Percentiles rank a stretch among this genome's conserved stretches.
Evolutionary conservation across 2,797 vertebrate species (phyloP).

Genomic region (Molossus molossus): DNA sequence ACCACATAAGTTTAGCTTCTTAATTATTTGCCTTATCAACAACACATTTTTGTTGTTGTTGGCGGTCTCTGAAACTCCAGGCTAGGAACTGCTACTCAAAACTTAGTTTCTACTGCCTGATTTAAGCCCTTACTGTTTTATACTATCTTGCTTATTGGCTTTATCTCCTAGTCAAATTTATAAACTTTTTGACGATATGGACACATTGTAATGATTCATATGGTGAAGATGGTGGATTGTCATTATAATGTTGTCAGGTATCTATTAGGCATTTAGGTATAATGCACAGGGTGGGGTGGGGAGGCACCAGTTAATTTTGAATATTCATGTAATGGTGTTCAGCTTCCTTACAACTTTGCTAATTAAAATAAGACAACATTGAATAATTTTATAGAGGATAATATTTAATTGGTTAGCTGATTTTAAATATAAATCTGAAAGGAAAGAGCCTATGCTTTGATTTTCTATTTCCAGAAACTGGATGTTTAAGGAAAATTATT

Average conservation of each 20-base stretch:
- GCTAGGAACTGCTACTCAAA: background rate
- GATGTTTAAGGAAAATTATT: conserved; percentile 18
- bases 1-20: background rate
- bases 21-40: background rate
- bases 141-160: background rate
- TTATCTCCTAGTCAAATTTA: conserved; percentile 3
- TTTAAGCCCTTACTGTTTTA: background rate
- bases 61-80: background rate
- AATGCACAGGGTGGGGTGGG: background rate
- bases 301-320: conserved; percentile 34
- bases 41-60: background rate
- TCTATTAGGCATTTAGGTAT: background rate
- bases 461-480: background rate
- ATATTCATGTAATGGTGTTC: background rate
- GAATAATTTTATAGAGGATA: conserved; percentile 20
- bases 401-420: conserved; percentile 16
- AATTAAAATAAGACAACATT: background rate
- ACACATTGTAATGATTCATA: background rate
- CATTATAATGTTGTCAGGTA: conserved; percentile 35
- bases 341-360: background rate
- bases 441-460: conserved; percentile 17
- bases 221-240: background rate
- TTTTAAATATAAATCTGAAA: conserved; percentile 49
- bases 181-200: background rate
- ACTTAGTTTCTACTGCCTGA: background rate